Evolutionary conservation across 2,888 invertebrate species (phyloP).

Genomic region (Ophion ventricosus): DNA sequence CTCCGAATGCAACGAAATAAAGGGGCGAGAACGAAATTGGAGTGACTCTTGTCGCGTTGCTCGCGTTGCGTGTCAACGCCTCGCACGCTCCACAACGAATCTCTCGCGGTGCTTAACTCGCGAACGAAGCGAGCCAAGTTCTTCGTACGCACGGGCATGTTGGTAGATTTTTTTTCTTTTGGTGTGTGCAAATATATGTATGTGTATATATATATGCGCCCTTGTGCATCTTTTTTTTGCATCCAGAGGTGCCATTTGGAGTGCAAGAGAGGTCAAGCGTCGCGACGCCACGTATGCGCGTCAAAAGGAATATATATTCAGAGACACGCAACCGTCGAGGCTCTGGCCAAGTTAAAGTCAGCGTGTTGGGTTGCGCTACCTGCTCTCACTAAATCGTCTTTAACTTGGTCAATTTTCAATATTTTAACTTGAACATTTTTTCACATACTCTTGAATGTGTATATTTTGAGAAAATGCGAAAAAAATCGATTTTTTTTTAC

Average conservation of each 20-base stretch:
- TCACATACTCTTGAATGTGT: no score
- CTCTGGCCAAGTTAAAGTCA: neutral
- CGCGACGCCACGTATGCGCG: conserved; percentile 26
- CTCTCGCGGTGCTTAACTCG: conserved; percentile 29
- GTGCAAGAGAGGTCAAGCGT: conserved; percentile 31
- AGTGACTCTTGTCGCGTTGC: conserved; percentile 46
- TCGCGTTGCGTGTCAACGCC: conserved; percentile 62
- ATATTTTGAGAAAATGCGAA: no score
- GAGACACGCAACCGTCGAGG: conserved; percentile 18
- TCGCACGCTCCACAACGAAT: conserved; percentile 10
- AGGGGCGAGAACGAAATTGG: conserved; percentile 37
- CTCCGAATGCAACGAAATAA: conserved; percentile 33
- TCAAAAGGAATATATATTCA: conserved; percentile 1
- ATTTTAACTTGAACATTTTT: no score
- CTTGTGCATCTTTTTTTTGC: conserved; percentile 18
- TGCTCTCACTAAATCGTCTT: no score
- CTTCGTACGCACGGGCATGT: conserved; percentile 29
- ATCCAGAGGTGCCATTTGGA: neutral
- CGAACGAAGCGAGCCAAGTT: conserved; percentile 8
- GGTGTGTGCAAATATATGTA: neutral
- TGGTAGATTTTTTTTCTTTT: conserved; percentile 14
- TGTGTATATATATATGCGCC: neutral
- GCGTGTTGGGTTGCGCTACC: no score
- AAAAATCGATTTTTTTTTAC: no score
- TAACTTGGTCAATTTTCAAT: no score